These are phyloP conservation scores for Orthosia gracilis DNA, from an alignment of 2,888 invertebrate genomes.

Conservation along the genomic window DNA sequence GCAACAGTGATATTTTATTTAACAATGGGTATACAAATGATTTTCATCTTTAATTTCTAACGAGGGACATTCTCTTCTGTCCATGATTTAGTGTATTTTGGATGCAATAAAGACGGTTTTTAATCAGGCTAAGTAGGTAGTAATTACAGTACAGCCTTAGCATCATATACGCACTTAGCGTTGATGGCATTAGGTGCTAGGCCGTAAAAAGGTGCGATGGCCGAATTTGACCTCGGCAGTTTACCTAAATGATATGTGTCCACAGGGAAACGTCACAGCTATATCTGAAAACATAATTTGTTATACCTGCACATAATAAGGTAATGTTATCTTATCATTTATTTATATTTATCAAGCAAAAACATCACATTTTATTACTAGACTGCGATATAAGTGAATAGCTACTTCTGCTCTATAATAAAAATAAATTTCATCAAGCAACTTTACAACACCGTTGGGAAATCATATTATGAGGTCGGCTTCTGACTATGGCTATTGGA, in stretches of 20 bases:
- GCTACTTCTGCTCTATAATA: neutral
- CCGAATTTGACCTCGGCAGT: neutral
- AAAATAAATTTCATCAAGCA: constrained; percentile 6
- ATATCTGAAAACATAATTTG: neutral
- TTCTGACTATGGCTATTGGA: neutral
- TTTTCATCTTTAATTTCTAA: neutral
- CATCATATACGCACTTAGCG: constrained; percentile 17
- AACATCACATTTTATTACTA: constrained; percentile 11
- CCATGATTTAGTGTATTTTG: neutral
- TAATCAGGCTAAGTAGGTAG: neutral
- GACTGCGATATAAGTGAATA: neutral
- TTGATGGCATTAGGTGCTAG: constrained; percentile 10
- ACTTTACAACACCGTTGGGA: constrained; percentile 24
- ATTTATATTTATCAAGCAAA: constrained; percentile 7
- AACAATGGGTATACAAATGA: neutral
- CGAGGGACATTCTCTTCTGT: neutral
- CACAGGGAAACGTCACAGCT: constrained; percentile 8
- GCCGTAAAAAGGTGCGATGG: neutral
- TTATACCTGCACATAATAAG: neutral
- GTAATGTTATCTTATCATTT: constrained; percentile 27
- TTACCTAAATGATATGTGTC: neutral
- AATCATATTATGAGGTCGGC: neutral
- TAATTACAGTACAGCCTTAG: constrained; percentile 10
- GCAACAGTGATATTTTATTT: neutral
- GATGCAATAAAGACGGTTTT: constrained; percentile 5